A percentile compares a stretch with the other conserved stretches of the same genome.
phyloP scores from a whole-genome alignment of 2,113 vertebrate species.

The Erinaceus europaeus region DNA sequence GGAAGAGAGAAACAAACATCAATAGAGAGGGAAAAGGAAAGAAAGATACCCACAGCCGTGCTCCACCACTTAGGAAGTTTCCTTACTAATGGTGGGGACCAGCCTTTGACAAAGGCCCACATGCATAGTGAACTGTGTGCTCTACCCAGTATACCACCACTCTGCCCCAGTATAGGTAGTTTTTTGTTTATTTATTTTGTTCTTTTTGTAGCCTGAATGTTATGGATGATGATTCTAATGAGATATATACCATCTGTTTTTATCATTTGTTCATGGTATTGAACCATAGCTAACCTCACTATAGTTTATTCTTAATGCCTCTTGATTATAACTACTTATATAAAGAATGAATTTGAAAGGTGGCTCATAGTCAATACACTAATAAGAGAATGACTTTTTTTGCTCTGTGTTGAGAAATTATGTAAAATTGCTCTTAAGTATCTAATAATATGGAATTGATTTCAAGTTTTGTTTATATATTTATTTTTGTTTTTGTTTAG shows the following conservation, averaged over 20 bases:
- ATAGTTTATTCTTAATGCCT: neutral
- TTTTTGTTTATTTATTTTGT: too few species aligned
- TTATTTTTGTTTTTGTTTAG: conserved; percentile 10
- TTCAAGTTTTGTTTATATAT: neutral
- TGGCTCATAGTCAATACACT: neutral
- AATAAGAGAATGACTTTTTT: neutral
- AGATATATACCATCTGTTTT: neutral
- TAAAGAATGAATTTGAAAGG: conserved; percentile 35
- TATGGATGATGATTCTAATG: neutral
- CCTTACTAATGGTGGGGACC: too few species aligned
- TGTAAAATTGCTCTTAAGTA: conserved; percentile 16
- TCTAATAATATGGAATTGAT: neutral
- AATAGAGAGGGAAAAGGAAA: too few species aligned
- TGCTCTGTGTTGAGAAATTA: neutral
- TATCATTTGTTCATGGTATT: conserved; percentile 8
- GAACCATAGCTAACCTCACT: too few species aligned
- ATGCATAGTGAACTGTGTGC: too few species aligned
- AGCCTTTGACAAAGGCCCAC: too few species aligned
- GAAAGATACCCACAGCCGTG: too few species aligned
- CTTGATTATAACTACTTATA: neutral
- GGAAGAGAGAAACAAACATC: too few species aligned
- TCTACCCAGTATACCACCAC: too few species aligned
- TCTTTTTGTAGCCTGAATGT: neutral
- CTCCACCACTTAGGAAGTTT: too few species aligned
- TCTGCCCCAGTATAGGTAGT: too few species aligned